Evolutionary conservation across 2,797 vertebrate species (phyloP).

Genomic region (Prionace glauca): DNA sequence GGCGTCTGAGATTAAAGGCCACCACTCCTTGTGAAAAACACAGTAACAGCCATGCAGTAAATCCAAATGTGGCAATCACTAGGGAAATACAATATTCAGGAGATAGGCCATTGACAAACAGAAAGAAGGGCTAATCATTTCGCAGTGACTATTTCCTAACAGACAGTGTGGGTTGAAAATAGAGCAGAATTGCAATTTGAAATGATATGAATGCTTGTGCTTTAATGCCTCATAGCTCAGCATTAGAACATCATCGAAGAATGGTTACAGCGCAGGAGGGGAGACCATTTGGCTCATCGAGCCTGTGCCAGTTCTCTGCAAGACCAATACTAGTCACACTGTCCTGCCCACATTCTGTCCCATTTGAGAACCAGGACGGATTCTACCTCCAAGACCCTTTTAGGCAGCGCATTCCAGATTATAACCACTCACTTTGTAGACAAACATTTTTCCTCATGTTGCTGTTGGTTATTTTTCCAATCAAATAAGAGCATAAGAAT

Average conservation of each 20-base stretch:
- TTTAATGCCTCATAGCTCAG: background rate
- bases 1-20: background rate
- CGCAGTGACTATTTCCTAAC: background rate
- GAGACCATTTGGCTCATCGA: background rate
- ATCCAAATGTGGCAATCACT: conserved; percentile 11
- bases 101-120: background rate
- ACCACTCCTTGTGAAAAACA: background rate
- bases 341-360: background rate
- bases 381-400: background rate
- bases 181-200: background rate
- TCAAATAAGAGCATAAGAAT: too few relatives aligned
- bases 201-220: background rate
- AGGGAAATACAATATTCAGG: background rate
- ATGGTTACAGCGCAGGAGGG: background rate
- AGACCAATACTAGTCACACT: background rate
- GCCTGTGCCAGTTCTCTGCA: background rate
- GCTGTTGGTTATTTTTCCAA: background rate
- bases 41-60: background rate
- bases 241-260: background rate
- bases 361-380: background rate
- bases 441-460: background rate
- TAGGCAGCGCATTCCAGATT: background rate
- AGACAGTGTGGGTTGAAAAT: background rate
- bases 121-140: background rate
- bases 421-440: background rate